Evolutionary conservation across 1,140 invertebrate species (phyloP), one percentile per base, ranked within the genome.

Genomic region (Pogonus chalceus): DNA sequence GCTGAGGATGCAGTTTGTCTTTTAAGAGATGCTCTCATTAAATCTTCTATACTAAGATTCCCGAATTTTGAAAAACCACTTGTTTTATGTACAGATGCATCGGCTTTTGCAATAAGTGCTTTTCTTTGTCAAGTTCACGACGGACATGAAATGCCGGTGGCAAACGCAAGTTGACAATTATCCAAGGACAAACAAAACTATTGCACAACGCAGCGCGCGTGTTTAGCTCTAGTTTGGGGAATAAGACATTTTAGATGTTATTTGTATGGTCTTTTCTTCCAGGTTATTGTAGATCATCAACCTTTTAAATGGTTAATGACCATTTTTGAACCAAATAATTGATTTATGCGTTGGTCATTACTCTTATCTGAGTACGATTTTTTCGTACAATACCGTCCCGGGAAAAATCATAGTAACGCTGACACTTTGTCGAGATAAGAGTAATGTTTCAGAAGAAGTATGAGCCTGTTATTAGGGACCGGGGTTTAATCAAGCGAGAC

Each of bases 201-300:
- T 54, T 54, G 56, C 1, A 62, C 62, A 1, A 66, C 58, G 9
- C 64, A 69, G 57, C 60, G 62, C 35, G 65, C 74, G 64, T 60
- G 61, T 50, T 55, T 76, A 14, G 71, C 67, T 0, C 54, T 76
- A 18, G 55, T 76, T 9, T 67, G 60, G 58, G 63, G 63, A 2
- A 58, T 72, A 1, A 59, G 68, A 53, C 58, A 70, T 26, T 72
- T 71, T 53, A 35, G 59, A 35, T 55, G 57, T 22, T 77, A 67
- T 59, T 52, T 76, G 10, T 63, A 64, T 46, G 64, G 64, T 20
- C 60, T 37, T 12, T 54, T 65, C 22, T 73, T 76, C 51, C 64
- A 26, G 4, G 60, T 74, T 7, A 43, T 64, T 22, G 74, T 71
- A n/a, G 73, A 77, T 54, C 71, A 75, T 50, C 61, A 64, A 50